These are phyloP conservation scores for Caenorhabditis tropicalis DNA, from an alignment of 1,140 invertebrate genomes.

Conservation along the genomic window DNA sequence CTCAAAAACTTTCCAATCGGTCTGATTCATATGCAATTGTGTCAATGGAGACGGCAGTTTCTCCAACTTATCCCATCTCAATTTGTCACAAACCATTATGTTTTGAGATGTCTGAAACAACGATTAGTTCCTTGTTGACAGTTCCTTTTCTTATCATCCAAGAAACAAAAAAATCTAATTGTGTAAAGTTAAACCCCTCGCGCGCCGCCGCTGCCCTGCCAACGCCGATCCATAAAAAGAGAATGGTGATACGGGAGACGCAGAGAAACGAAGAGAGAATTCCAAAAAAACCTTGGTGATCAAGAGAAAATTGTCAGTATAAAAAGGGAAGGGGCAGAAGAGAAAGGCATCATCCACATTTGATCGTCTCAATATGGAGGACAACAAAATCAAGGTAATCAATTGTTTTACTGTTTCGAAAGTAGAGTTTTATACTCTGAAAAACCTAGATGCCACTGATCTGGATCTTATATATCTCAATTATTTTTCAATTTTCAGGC, in stretches of 20 bases:
- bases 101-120: conserved; percentile 37
- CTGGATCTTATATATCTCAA: too few relatives aligned
- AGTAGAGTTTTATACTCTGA: not conserved
- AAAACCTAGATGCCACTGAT: too few relatives aligned
- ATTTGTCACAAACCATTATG: conserved; percentile 30
- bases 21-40: conserved; percentile 38
- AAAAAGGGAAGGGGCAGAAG: not conserved
- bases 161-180: conserved; percentile 7
- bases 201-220: not conserved
- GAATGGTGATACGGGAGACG: not conserved
- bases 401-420: not conserved
- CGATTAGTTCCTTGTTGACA: not conserved
- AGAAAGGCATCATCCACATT: conserved; percentile 13
- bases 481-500: conserved; percentile 32
- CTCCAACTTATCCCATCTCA: conserved; percentile 14
- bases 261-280: not conserved
- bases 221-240: not conserved
- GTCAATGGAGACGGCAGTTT: conserved; percentile 3
- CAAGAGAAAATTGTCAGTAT: conserved; percentile 26
- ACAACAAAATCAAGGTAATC: conserved; percentile 39
- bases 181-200: conserved; percentile 4
- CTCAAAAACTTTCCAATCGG: conserved; percentile 24
- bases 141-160: conserved; percentile 17
- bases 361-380: conserved; percentile 34
- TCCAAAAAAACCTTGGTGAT: conserved; percentile 1